Conservation (phyloP, 2,888 invertebrate genomes). For the Drosophila greeni region DNA sequence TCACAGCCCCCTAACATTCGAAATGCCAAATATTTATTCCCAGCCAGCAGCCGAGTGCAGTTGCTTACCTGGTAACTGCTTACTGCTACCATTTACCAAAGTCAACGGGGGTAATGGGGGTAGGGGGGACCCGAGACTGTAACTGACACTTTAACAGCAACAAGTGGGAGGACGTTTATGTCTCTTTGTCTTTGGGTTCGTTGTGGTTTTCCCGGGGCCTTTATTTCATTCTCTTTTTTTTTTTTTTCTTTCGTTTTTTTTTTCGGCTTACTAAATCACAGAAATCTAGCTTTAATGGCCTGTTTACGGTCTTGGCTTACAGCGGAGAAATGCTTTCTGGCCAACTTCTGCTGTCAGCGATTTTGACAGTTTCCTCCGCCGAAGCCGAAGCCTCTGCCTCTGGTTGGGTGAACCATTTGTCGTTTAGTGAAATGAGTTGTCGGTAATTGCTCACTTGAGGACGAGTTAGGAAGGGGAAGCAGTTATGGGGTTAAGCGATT, state of each 20-base stretch:
- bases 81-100: constrained; percentile 28
- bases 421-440: constrained; percentile 67
- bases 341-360: constrained; percentile 64
- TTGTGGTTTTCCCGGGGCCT: constrained; percentile 44
- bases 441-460: constrained; percentile 53
- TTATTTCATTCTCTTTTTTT: constrained; percentile 42
- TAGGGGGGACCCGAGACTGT: constrained; percentile 43
- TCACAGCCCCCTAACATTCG: constrained; percentile 8
- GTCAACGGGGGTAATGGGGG: constrained; percentile 18
- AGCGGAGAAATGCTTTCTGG: constrained; percentile 41
- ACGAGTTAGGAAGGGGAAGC: constrained; percentile 5
- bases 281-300: constrained; percentile 49
- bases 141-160: constrained; percentile 73
- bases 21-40: constrained; percentile 56
- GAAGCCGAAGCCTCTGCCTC: too few species aligned
- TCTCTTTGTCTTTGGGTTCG: constrained; percentile 62
- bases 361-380: constrained; percentile 58
- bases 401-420: constrained; percentile 34
- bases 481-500: constrained; percentile 9
- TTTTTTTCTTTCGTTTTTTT: constrained; percentile 3
- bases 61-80: constrained; percentile 38
- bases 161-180: constrained; percentile 74
- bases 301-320: constrained; percentile 16
- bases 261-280: constrained; percentile 48
- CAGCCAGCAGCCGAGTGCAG: constrained; percentile 29